These are phyloP conservation scores for Distichodus sexfasciatus DNA, from an alignment of 2,797 vertebrate genomes.

Conservation along the genomic window DNA sequence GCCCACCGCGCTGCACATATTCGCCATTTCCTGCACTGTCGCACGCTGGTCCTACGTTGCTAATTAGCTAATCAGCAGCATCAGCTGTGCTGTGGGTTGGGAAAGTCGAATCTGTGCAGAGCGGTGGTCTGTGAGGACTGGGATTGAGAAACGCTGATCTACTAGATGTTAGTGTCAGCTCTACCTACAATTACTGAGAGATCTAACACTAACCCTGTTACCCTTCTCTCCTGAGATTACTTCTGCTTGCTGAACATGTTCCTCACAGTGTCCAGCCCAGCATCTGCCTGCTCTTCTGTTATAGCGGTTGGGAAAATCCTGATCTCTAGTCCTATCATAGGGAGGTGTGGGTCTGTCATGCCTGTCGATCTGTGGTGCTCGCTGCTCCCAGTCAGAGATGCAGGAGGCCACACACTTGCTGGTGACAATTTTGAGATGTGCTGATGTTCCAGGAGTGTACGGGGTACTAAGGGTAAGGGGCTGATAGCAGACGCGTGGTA, in stretches of 20 bases:
- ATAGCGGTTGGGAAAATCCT: slow-evolving; percentile 66
- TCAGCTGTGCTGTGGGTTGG: no score
- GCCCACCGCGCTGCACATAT: no score
- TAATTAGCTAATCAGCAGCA: no score
- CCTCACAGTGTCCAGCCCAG: slow-evolving; percentile 73
- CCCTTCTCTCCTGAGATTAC: slow-evolving; percentile 78
- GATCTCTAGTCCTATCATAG: slow-evolving; percentile 63
- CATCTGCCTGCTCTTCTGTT: slow-evolving; percentile 73
- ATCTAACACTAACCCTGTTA: slow-evolving; percentile 84
- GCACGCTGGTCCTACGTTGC: no score
- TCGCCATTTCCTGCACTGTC: no score
- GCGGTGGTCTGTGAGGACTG: neutral
- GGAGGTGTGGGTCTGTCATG: slow-evolving; percentile 60
- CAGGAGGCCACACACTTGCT: slow-evolving; percentile 91
- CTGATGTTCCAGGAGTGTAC: no score
- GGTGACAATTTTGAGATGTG: no score
- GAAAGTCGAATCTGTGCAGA: no score
- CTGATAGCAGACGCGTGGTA: slow-evolving; percentile 62
- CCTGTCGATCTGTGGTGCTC: slow-evolving; percentile 69
- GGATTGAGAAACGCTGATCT: no score
- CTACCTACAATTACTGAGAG: slow-evolving; percentile 44
- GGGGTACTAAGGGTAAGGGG: neutral
- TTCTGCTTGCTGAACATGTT: slow-evolving; percentile 65
- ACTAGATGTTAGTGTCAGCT: slow-evolving; percentile 17
- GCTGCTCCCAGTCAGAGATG: slow-evolving; percentile 91